Evolutionary conservation across 2,888 invertebrate genomes (phyloP).

Genomic region (Lamellibrachia satsuma): DNA sequence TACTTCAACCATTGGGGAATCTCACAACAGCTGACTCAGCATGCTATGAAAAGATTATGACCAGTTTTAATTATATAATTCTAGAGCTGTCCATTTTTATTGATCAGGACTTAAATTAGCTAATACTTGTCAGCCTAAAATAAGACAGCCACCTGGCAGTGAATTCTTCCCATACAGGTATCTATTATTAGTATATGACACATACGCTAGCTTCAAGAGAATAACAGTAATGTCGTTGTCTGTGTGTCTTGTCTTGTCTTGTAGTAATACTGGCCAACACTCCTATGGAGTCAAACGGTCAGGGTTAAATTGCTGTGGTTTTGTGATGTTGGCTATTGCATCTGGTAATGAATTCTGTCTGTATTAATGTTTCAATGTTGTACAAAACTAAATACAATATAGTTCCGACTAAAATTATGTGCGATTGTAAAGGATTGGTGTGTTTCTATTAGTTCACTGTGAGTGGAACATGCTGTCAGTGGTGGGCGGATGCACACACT

Average conservation of each 20-base stretch:
- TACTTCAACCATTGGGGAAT: background rate
- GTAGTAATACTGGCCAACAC: no score
- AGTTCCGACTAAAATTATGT: no score
- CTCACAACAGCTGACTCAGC: background rate
- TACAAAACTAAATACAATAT: background rate
- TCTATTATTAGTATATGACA: background rate
- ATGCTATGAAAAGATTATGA: background rate
- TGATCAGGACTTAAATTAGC: background rate
- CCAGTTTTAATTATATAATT: background rate
- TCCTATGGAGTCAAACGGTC: no score
- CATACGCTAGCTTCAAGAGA: background rate
- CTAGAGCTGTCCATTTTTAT: background rate
- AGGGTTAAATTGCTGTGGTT: no score
- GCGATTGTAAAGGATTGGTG: no score
- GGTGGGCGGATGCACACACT: no score
- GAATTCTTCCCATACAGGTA: background rate
- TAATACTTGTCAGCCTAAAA: background rate
- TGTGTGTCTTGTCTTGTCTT: background rate
- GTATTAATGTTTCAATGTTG: background rate
- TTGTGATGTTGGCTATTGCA: no score
- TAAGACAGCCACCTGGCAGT: background rate
- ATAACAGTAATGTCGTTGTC: background rate
- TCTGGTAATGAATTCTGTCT: background rate
- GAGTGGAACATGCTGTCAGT: no score
- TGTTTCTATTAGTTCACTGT: no score